phyloP scores from a whole-genome alignment of 2,113 vertebrate species.

The Butastur rufipennis region DNA sequence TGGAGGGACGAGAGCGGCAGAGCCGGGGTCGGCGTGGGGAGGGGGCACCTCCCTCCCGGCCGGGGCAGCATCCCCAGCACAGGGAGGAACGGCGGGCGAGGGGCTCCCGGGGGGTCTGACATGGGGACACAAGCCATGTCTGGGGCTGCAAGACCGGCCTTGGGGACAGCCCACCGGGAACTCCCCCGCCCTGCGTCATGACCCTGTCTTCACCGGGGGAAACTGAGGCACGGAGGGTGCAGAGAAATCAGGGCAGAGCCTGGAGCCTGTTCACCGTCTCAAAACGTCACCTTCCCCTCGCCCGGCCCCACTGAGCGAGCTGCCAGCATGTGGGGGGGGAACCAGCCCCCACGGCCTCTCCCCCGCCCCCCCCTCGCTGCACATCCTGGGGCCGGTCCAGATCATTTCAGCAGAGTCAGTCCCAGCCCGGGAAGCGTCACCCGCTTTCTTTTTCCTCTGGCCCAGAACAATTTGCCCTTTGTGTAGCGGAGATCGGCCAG shows the following conservation, averaged over 20 bases:
- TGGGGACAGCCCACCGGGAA: background rate
- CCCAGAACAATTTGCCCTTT: conserved; percentile 52
- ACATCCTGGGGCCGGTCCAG: background rate
- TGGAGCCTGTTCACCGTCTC: background rate
- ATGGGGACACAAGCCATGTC: accelerated
- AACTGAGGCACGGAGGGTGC: background rate
- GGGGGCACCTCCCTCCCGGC: background rate
- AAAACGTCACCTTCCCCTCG: background rate
- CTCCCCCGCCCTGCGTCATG: accelerated
- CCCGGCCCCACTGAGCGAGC: background rate
- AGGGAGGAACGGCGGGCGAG: accelerated
- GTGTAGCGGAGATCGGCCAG: background rate
- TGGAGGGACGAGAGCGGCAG: conserved; percentile 24
- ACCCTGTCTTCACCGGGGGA: background rate
- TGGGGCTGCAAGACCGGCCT: background rate
- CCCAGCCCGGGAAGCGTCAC: background rate
- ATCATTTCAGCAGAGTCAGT: background rate
- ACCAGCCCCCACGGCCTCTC: background rate
- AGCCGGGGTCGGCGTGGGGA: background rate
- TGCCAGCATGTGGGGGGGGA: background rate
- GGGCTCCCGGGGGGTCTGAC: background rate
- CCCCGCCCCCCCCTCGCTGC: background rate
- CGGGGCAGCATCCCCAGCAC: background rate
- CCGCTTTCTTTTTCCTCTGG: background rate
- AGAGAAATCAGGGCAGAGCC: background rate